A percentile compares a stretch with the other conserved stretches of the same genome.
These are phyloP conservation scores for Phlogophora meticulosa DNA, from an alignment of 2,888 invertebrate genomes.

Conservation along the genomic window DNA sequence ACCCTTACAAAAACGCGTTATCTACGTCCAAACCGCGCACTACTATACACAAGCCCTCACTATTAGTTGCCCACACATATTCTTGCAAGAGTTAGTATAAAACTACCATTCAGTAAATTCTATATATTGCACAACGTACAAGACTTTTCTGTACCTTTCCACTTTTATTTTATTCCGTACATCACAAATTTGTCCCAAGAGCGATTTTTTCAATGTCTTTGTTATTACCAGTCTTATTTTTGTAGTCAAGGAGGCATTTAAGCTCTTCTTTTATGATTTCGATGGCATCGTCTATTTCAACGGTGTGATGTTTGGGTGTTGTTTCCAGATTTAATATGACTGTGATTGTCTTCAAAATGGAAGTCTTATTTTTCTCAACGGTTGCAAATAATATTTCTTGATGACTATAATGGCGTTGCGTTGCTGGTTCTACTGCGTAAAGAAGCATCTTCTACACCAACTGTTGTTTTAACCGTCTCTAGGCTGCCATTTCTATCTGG, in stretches of 20 bases:
- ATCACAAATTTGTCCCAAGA: conserved; percentile 12
- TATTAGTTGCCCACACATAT: conserved; percentile 51
- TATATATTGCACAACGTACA: conserved; percentile 6
- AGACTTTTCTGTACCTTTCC: conserved; percentile 45
- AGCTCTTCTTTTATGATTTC: neutral
- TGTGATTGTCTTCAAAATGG: conserved; percentile 3
- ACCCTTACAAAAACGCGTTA: conserved; percentile 4
- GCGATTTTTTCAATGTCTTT: conserved; percentile 2
- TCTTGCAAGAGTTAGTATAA: conserved; percentile 48
- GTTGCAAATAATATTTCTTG: neutral
- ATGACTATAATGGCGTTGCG: conserved; percentile 1
- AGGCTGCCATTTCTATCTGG: conserved; percentile 71
- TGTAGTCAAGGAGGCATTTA: neutral
- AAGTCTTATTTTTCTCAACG: conserved; percentile 2
- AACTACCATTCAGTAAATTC: conserved; percentile 35
- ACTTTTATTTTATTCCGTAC: conserved; percentile 8
- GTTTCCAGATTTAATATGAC: neutral
- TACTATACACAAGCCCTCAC: conserved; percentile 39
- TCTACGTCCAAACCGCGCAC: conserved; percentile 25
- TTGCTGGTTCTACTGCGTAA: conserved; percentile 31
- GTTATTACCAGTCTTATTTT: neutral
- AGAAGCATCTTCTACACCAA: conserved; percentile 67
- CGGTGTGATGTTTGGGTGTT: neutral
- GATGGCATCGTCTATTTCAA: neutral
- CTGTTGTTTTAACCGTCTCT: conserved; percentile 75